phyloP scores from a whole-genome alignment of 2,113 vertebrate species.

The Muntiacus reevesi region DNA sequence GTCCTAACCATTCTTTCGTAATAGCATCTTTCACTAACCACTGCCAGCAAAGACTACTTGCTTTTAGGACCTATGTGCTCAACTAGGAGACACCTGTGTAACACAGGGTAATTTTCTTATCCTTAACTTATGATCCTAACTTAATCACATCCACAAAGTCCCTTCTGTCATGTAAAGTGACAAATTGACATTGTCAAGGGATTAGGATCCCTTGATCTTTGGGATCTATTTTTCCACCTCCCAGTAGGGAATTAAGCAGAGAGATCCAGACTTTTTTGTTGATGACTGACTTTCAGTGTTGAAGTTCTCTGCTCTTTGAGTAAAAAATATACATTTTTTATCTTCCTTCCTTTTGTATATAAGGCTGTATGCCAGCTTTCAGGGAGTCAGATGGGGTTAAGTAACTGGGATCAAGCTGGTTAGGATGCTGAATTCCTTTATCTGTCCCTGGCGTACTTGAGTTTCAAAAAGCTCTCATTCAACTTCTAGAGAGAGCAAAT shows the following conservation, averaged over 20 bases:
- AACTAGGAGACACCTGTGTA: neutral
- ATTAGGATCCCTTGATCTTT: neutral
- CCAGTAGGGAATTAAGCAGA: neutral
- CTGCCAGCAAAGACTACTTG: neutral
- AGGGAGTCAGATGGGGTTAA: neutral
- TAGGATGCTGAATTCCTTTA: neutral
- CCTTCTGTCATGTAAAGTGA: neutral
- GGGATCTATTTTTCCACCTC: neutral
- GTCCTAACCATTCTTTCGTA: neutral
- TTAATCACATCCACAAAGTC: neutral
- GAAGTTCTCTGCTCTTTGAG: neutral
- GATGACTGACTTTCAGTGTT: neutral
- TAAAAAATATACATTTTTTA: neutral
- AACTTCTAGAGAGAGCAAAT: neutral
- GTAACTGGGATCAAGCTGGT: neutral
- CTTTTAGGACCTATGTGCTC: neutral
- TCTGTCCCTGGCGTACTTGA: neutral
- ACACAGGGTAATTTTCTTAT: neutral
- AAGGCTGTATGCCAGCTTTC: neutral
- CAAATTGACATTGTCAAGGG: neutral
- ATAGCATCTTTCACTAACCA: neutral
- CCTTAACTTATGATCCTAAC: neutral
- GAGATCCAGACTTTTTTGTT: neutral
- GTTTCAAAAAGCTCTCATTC: neutral
- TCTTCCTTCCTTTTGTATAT: neutral